phyloP scores from a whole-genome alignment of 2,797 vertebrate genomes.

The Mastacembelus armatus region DNA sequence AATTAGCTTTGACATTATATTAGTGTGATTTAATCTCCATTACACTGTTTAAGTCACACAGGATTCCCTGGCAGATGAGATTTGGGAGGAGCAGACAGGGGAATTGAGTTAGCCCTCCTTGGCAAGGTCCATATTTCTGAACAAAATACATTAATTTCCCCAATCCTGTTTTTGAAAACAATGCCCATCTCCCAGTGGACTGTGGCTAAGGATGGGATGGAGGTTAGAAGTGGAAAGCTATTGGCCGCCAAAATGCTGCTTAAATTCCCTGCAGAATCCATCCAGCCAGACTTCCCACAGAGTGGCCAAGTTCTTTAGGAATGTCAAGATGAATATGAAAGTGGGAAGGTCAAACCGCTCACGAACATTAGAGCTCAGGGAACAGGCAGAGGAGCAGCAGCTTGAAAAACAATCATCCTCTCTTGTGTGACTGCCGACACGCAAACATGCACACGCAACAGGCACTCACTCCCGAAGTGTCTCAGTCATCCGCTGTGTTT shows the following conservation, averaged over 20 bases:
- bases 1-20: conserved; percentile 77
- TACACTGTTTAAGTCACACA: conserved; percentile 74
- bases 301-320: conserved; percentile 83
- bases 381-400: conserved; percentile 70
- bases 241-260: conserved; percentile 74
- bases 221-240: conserved; percentile 70
- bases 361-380: conserved; percentile 73
- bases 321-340: conserved; percentile 84
- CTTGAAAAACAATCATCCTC: conserved; percentile 80
- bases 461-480: conserved; percentile 54
- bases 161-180: conserved; percentile 82
- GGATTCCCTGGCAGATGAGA: conserved; percentile 73
- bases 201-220: conserved; percentile 72
- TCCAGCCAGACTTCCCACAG: conserved; percentile 84
- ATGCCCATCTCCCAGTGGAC: conserved; percentile 75
- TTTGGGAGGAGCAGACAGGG: conserved; percentile 52
- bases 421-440: conserved; percentile 68
- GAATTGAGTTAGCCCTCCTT: conserved; percentile 69
- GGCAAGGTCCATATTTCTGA: conserved; percentile 78
- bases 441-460: conserved; percentile 66
- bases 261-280: conserved; percentile 81
- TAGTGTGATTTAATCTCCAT: conserved; percentile 79
- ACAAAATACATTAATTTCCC: conserved; percentile 78
- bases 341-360: conserved; percentile 83
- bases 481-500: conserved; percentile 66